Conservation (phyloP, 2,888 invertebrate species). For the Ceramica pisi region DNA sequence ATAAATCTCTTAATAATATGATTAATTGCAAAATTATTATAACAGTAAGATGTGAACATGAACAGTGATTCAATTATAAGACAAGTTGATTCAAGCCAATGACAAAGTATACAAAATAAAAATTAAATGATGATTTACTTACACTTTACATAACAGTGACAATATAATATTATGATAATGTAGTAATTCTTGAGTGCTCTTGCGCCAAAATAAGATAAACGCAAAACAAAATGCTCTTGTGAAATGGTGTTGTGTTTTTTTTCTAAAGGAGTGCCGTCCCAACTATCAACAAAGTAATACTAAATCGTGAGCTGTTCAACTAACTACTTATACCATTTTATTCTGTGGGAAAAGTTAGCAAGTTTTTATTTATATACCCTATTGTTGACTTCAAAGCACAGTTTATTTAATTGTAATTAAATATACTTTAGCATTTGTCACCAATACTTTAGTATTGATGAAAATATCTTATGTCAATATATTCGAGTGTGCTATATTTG, state of each 20-base stretch:
- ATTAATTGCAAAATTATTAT: neutral
- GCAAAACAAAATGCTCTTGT: neutral
- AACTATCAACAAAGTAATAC: neutral
- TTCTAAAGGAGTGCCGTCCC: neutral
- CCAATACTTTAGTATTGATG: conserved; percentile 12
- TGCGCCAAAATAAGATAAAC: no score
- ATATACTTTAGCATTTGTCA: conserved; percentile 33
- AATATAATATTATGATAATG: neutral
- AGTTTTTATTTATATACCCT: neutral
- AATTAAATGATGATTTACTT: neutral
- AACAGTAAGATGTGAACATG: neutral
- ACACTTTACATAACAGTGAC: no score
- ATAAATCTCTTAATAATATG: neutral
- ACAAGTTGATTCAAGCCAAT: conserved; percentile 1
- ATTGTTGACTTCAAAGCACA: conserved; percentile 28
- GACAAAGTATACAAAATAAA: neutral
- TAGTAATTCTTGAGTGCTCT: neutral
- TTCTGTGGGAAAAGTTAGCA: conserved; percentile 3
- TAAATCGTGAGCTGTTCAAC: neutral
- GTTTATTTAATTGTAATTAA: conserved; percentile 14
- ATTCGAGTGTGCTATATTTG: conserved; percentile 47
- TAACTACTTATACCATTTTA: conserved; percentile 4
- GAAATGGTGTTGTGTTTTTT: neutral
- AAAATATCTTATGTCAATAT: conserved; percentile 24
- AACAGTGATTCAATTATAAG: conserved; percentile 1